These are phyloP conservation scores for Apocrypta bakeri DNA, from an alignment of 1,140 invertebrate species.

Conservation along the genomic window DNA sequence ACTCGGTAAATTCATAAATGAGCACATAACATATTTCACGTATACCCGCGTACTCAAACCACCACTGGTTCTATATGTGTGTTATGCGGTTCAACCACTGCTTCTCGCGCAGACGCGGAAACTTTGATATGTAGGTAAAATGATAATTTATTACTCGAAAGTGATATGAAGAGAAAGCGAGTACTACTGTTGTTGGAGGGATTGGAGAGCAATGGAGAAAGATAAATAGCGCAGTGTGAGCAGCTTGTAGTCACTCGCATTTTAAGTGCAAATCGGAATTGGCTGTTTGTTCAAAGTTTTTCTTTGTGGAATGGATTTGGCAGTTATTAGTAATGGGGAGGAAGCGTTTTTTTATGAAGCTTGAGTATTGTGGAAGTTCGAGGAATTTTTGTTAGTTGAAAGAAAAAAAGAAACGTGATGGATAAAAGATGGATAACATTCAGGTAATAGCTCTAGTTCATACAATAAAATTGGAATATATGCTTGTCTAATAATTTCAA, in stretches of 20 bases:
- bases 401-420: too few relatives aligned
- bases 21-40: conserved; percentile 33
- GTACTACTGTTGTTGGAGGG: background rate
- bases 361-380: too few relatives aligned
- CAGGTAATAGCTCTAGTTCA: too few relatives aligned
- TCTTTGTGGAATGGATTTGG: background rate
- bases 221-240: background rate
- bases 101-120: conserved; percentile 3
- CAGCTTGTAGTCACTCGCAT: background rate
- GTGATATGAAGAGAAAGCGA: background rate
- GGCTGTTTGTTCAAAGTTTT: background rate
- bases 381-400: too few relatives aligned
- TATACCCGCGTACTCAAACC: too few relatives aligned
- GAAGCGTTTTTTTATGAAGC: too few relatives aligned
- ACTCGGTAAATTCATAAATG: conserved; percentile 18
- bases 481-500: too few relatives aligned
- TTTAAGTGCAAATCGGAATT: conserved; percentile 15
- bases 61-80: background rate
- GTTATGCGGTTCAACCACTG: background rate
- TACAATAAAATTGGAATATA: too few relatives aligned
- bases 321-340: background rate
- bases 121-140: conserved; percentile 21
- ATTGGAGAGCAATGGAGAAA: background rate
- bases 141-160: conserved; percentile 23
- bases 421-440: too few relatives aligned